Base-by-base conservation (phyloP, 2,113 vertebrate species). In the Erpornis zantholeuca region DNA sequence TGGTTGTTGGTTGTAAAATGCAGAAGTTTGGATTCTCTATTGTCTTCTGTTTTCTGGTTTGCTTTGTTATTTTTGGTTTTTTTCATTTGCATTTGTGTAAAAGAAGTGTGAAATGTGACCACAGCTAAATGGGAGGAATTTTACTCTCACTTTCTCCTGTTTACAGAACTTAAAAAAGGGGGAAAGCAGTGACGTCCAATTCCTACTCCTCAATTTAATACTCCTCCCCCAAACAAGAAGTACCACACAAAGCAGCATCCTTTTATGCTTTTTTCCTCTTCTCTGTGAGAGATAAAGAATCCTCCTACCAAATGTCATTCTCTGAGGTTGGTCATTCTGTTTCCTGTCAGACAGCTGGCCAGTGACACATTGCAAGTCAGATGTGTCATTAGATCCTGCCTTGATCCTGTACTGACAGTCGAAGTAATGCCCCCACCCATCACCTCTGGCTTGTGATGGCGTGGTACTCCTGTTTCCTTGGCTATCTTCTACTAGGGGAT, bases 1-100 rank as follows among this genome's bases (percentile, higher is more conserved):
- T 88, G 95, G 92, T 91, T 83, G 64, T 63, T 91, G 80, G 68
- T 93, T 92, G 80, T 92, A 94, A 96, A 96, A 90, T 69, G 42
- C 79, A 66, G 50, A 82, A 90, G 60, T 79, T 68, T 76, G 64
- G n/a, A 79, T 93, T 90, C 53, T 92, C 91, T 87, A 80, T 86
- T 97, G 90, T 91, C 57, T 95, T 94, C 83, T 88, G 72, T 45
- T 91, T 88, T 86, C 64, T 69, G 5, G 11, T 38, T 59, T 59
- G 12, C 1, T 42, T 68, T 44, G 16, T 45, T 45, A 10, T 21
- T 45, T 11, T 45, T 45, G 9, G 38, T 47, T 33, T 60, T 11
- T 82, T 91, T 72, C 49, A 92, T 72, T 86, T 83, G 68, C 47
- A 86, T 94, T 95, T 92, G 88, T 93, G 73, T 79, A 83, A 91